Conservation (phyloP, 2,113 vertebrate species). For the Tenebrosternarchus preto region DNA sequence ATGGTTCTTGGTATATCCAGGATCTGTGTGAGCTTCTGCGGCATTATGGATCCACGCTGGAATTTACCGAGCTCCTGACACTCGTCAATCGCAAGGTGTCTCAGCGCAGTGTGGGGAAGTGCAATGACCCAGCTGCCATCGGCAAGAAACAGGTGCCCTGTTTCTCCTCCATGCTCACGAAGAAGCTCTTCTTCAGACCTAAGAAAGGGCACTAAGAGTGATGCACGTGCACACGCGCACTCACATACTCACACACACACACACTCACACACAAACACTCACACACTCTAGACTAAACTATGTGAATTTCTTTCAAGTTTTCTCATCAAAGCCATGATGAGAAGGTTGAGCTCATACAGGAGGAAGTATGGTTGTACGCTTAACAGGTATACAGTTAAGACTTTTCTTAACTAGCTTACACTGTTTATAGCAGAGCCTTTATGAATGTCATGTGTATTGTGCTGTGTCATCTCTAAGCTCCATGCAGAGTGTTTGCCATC, state of each 20-base stretch:
- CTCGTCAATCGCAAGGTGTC: constrained; percentile 93
- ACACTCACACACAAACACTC: constrained; percentile 47
- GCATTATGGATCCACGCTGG: constrained; percentile 76
- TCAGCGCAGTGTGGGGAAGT: constrained; percentile 74
- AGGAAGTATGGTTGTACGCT: too few species aligned
- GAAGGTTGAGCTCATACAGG: not conserved
- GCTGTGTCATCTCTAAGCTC: too few species aligned
- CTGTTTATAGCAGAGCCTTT: too few species aligned
- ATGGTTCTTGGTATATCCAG: constrained; percentile 96
- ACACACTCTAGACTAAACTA: too few species aligned
- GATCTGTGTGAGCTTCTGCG: constrained; percentile 86
- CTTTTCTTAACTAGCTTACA: too few species aligned
- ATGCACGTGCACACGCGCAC: not conserved
- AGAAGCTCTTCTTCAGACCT: constrained; percentile 85
- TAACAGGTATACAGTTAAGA: too few species aligned
- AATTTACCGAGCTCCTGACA: constrained; percentile 92
- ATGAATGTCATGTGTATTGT: too few species aligned
- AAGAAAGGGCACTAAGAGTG: constrained; percentile 62
- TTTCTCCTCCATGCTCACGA: constrained; percentile 96
- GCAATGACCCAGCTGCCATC: constrained; percentile 67
- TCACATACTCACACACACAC: not conserved
- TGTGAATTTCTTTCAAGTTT: not conserved
- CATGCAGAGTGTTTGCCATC: too few species aligned
- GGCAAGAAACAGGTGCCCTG: constrained; percentile 98
- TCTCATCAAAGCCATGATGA: not conserved